phyloP scores from a whole-genome alignment of 2,797 vertebrate species.

The Philypnodon macrostomus region DNA sequence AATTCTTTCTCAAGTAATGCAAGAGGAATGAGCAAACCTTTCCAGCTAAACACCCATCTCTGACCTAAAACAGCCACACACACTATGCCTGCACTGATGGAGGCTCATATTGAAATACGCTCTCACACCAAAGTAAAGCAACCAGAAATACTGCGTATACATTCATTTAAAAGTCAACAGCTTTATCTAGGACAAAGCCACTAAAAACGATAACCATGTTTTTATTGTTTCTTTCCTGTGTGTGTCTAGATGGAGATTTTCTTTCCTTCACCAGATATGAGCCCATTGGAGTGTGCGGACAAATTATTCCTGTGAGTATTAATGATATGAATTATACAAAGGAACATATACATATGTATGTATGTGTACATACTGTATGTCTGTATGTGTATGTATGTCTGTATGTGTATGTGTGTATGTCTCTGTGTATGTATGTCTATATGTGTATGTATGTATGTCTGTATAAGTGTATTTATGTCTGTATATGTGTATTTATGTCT shows the following conservation, averaged over 20 bases:
- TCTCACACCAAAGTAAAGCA: conserved; percentile 57
- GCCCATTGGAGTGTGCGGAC: conserved; percentile 98
- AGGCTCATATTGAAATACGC: conserved; percentile 50
- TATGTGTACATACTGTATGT: too few species aligned
- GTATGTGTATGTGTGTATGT: too few species aligned
- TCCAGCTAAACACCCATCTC: conserved; percentile 74
- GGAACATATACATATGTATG: conserved; percentile 18
- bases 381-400: too few species aligned
- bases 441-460: too few species aligned
- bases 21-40: conserved; percentile 69
- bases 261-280: conserved; percentile 97
- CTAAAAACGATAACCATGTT: conserved; percentile 23
- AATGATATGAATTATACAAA: conserved; percentile 41
- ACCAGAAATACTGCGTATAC: conserved; percentile 58
- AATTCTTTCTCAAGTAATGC: conserved; percentile 69
- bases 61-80: conserved; percentile 64
- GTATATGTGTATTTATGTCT: too few species aligned
- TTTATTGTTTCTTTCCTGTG: too few species aligned
- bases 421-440: too few species aligned
- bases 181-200: conserved; percentile 31
- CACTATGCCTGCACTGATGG: too few species aligned
- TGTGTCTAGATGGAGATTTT: conserved; percentile 90
- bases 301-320: conserved; percentile 98
- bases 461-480: too few species aligned
- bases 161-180: conserved; percentile 64